Base-by-base conservation (phyloP, 2,888 invertebrate species). In the Agrochola circellaris region DNA sequence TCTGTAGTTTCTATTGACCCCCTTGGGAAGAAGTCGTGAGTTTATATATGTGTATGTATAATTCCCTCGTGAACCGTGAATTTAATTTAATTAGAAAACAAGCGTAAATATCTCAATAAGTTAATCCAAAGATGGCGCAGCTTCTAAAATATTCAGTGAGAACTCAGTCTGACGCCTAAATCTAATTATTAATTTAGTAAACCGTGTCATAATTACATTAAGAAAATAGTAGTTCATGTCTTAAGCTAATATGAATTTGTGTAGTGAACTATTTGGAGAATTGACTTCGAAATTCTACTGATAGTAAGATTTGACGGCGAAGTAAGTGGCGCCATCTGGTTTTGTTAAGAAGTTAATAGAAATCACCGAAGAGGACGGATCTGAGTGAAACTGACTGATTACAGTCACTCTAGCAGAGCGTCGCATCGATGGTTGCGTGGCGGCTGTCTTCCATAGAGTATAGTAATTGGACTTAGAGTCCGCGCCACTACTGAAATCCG, bases 121-220 rank as follows among this genome's bases (percentile, higher is more conserved):
- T 34, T 26, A 64, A 60, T 64, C 7, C 45, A 56, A 76, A 62
- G 45, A 75, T 61, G 61, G 60, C 67, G 23, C n/a, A 56, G n/a
- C 51, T 15, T 23, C 23, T 82, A 68, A 82, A 77, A 76, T 82
- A 82, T 82, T 81, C 82, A 81, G 42, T 11, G 65, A 17, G 54
- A 75, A 66, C 23, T 75, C 68, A 38, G 54, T 81, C 71, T 51
- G 75, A 81, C 34, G 38, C 48, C 60, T 72, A 7, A 76, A 82
- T 68, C 62, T 23, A 68, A 72, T 76, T 75, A 75, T n/a, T 58
- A 56, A 58, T 61, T 75, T 60, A 68, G 45, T 64, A 72, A 75
- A 62, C 67, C 69, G 58, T 79, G 69, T 62, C 67, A 65, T 73
- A 75, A 79, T 81, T 62, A 65, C 20, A 68, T 72, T 76, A 76